Base-by-base conservation (phyloP, 1,140 invertebrate species). In the Oncopodura yosiiana region DNA sequence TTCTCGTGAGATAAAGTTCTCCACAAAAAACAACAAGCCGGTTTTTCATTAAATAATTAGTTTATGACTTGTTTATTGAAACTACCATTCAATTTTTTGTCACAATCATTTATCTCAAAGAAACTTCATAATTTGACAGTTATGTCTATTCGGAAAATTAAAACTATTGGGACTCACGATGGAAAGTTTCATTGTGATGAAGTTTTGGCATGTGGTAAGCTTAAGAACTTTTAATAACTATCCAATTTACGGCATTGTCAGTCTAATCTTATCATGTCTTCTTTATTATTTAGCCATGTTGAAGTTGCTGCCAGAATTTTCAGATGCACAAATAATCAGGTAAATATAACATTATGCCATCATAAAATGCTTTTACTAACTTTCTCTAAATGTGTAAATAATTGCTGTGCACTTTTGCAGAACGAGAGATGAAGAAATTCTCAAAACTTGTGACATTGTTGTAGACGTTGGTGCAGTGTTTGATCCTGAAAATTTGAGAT, bases 101-200 rank as follows among this genome's bases (percentile, higher is more conserved):
- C n/a, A n/a, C n/a, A n/a, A n/a, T n/a, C n/a, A n/a, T n/a, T n/a
- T n/a, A n/a, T n/a, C n/a, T n/a, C n/a, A n/a, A n/a, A n/a, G n/a
- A n/a, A n/a, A n/a, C n/a, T n/a, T n/a, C n/a, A n/a, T n/a, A n/a
- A n/a, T n/a, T n/a, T n/a, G n/a, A n/a, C n/a, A n/a, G n/a, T n/a
- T n/a, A n/a, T n/a, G n/a, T n/a, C n/a, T n/a, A n/a, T n/a, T n/a
- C n/a, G n/a, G n/a, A n/a, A n/a, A n/a, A n/a, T 55, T 9, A 49
- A 49, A 41, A 39, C 45, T 0, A 87, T 90, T 65, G 86, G 85
- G 9, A 90, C 86, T 0, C 86, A 90, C 61, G 76, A 73, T 73
- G 86, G 85, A 1, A 71, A 73, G 0, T 99, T 99, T 69, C 94
- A 99, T 71, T 96, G 91, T 68, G 94, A 99, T 72, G 94, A 99